Evolutionary conservation across 2,113 vertebrate genomes (phyloP), one percentile per base, ranked within the genome.

Genomic region (Spilogale gracilis): DNA sequence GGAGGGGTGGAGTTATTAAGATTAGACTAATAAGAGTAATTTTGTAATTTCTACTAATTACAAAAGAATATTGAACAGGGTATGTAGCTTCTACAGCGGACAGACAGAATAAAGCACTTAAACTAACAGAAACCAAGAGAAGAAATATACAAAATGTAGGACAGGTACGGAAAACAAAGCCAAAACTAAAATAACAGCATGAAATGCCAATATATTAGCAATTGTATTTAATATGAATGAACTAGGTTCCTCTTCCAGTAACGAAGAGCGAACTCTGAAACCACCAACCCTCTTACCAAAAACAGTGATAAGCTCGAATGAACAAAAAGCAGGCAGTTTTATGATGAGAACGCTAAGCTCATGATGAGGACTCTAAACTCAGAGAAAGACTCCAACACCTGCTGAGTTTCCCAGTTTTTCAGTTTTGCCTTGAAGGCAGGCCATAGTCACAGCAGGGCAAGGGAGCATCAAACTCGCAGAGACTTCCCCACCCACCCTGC

Each of bases 21-120:
- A 61, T 71, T 71, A 54, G 45, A 56, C 45, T 92, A 82, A 58
- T 10, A 54, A 52, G 14, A 92, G 5, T 63, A 83, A 94, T 60
- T 80, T 60, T 92, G 60, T 78, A 38, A 78, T 89, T 81, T 86
- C 73, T 92, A 71, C 65, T 69, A 82, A 79, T 87, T 86, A 81
- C 23, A n/a, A 92, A 84, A 91, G 13, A 71, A 84, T 74, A 96
- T 45, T 82, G 54, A 56, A 89, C 58, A 69, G 4, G 27, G 9
- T 83, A 0, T 73, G 16, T 9, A 86, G 71, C 43, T 73, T 56
- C 56, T 30, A n/a, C 63, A 50, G 14, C n/a, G 43, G 0, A 13
- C 17, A n/a, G 69, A 58, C 10, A 21, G 21, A 81, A 84, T 12
- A 60, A 82, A 97, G 82, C 61, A 69, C 56, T 76, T 82, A 82